Percentiles rank a stretch among this genome's conserved stretches.
Evolutionary conservation across 2,888 invertebrate species (phyloP).

Genomic region (Aethes cnicana): DNA sequence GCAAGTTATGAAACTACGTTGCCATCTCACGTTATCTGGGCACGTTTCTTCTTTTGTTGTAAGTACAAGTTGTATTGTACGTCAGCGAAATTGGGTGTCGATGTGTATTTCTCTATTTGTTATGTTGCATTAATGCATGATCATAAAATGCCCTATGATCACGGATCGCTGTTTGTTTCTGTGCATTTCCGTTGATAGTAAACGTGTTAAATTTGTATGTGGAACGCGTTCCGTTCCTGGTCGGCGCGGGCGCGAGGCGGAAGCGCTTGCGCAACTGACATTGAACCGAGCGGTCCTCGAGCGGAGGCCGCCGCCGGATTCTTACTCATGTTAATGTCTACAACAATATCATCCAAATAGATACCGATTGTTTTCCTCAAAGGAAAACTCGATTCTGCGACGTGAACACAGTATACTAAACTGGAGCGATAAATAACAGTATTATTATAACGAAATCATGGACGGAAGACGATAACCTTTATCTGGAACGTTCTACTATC

Average conservation of each 20-base stretch:
- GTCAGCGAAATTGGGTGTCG: no score
- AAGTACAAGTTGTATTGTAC: no score
- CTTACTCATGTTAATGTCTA: conserved; percentile 59
- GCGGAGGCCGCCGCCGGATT: conserved; percentile 74
- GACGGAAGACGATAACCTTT: not conserved
- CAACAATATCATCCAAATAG: conserved; percentile 35
- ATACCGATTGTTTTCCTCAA: conserved; percentile 36
- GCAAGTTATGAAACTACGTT: not conserved
- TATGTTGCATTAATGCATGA: not conserved
- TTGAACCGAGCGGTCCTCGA: conserved; percentile 71
- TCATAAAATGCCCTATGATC: not conserved
- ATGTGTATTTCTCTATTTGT: no score
- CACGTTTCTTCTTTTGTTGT: not conserved
- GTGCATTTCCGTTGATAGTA: not conserved
- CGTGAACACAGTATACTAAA: no score
- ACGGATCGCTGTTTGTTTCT: not conserved
- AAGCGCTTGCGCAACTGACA: conserved; percentile 81
- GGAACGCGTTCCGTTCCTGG: conserved; percentile 59
- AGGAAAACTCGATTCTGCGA: no score
- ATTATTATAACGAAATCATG: not conserved
- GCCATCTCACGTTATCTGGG: conserved; percentile 3
- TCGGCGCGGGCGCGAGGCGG: conserved; percentile 44
- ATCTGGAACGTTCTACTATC: conserved; percentile 2
- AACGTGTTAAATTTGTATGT: conserved; percentile 52
- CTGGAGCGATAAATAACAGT: not conserved